A percentile compares a stretch with the other conserved stretches of the same genome.
phyloP scores from a whole-genome alignment of 2,797 vertebrate genomes.

The Neosilurus mollespiculum region DNA sequence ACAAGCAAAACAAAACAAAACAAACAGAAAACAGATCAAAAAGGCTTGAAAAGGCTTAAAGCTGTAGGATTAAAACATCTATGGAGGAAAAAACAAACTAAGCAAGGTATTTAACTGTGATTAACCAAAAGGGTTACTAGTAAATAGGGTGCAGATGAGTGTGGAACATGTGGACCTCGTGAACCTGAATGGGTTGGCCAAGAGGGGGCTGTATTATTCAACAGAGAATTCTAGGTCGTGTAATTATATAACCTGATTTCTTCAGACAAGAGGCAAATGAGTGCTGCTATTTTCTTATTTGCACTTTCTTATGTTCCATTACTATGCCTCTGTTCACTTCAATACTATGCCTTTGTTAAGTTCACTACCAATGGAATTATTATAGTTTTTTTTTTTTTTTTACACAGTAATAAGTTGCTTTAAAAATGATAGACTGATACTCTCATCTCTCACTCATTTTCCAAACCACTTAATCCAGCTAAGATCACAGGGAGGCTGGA shows the following conservation, averaged over 20 bases:
- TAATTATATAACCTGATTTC: conserved; percentile 34
- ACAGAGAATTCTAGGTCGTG: neutral
- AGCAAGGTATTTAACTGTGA: neutral
- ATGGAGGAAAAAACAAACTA: neutral
- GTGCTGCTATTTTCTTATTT: conserved; percentile 37
- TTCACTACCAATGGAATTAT: neutral
- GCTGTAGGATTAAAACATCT: neutral
- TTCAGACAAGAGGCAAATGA: conserved; percentile 34
- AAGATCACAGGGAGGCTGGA: too few relatives aligned
- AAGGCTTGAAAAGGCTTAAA: neutral
- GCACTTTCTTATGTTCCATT: conserved; percentile 30
- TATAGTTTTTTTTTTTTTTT: neutral
- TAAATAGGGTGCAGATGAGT: neutral
- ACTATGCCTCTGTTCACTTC: conserved; percentile 24
- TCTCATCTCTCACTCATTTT: too few relatives aligned
- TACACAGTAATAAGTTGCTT: conserved; percentile 10
- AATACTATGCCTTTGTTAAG: conserved; percentile 27
- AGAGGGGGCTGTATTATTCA: neutral
- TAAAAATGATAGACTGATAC: conserved; percentile 24
- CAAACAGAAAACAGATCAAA: neutral
- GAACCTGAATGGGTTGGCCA: neutral
- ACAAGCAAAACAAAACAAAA: neutral
- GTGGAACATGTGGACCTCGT: neutral
- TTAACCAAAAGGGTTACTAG: neutral
- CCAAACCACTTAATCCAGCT: too few relatives aligned